phyloP scores from a whole-genome alignment of 2,797 vertebrate genomes.

The Diglossa cyanea region DNA sequence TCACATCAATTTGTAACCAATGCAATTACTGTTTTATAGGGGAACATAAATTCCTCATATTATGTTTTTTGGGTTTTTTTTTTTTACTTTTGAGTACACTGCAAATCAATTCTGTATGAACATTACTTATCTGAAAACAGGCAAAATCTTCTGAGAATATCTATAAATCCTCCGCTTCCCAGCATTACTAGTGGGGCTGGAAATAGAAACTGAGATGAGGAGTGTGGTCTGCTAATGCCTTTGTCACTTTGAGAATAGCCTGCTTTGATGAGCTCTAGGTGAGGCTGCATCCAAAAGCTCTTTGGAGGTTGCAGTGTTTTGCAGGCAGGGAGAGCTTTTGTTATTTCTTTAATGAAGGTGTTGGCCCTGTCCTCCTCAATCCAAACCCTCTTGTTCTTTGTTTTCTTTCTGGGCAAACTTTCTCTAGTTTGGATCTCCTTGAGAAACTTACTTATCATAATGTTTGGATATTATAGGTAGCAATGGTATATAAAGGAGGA shows the following conservation, averaged over 20 bases:
- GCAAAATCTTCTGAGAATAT: not conserved
- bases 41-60: not conserved
- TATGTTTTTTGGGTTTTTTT: not conserved
- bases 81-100: accelerated
- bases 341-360: not conserved
- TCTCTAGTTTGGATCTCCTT: not conserved
- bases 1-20: not conserved
- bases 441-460: accelerated
- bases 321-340: not conserved
- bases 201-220: not conserved
- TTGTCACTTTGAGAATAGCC: not conserved
- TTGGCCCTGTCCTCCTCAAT: not conserved
- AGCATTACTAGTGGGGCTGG: not conserved
- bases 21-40: not conserved
- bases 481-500: not conserved
- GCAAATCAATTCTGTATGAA: not conserved
- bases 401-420: not conserved
- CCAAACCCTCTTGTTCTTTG: not conserved
- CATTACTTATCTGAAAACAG: not conserved
- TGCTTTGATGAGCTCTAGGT: not conserved
- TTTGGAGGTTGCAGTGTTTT: not conserved
- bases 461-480: not conserved
- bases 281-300: not conserved
- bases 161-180: not conserved
- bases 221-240: not conserved